Conservation (phyloP, 2,113 vertebrate species). For the Percopsis transmontana region DNA sequence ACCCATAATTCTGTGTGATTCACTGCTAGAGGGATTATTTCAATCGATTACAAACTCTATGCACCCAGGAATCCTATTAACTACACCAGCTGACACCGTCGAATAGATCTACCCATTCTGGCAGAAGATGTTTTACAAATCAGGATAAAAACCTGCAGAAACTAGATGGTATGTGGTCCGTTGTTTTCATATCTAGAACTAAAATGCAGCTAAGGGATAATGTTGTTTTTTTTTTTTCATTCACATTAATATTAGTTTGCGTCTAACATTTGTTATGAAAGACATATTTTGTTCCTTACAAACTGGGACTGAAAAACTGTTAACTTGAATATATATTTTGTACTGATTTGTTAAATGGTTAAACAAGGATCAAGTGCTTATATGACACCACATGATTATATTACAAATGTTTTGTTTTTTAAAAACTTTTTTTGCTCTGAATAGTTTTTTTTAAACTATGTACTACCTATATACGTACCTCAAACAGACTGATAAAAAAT, state of each 20-base stretch:
- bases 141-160: no score
- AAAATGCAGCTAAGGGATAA: conserved; percentile 80
- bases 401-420: conserved; percentile 73
- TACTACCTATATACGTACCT: conserved; percentile 90
- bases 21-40: no score
- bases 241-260: conserved; percentile 71
- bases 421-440: conserved; percentile 29
- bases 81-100: no score
- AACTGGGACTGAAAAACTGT: conserved; percentile 81
- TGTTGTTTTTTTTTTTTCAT: conserved; percentile 75
- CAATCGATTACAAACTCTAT: no score
- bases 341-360: conserved; percentile 86
- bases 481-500: conserved; percentile 83
- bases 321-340: conserved; percentile 95
- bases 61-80: no score
- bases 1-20: no score
- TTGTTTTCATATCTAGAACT: no score
- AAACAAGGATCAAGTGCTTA: conserved; percentile 83
- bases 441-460: conserved; percentile 69
- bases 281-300: conserved; percentile 78
- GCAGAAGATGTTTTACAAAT: no score
- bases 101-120: no score
- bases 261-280: conserved; percentile 60
- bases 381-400: conserved; percentile 81
- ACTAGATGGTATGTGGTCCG: no score